Conservation (phyloP, 2,797 vertebrate species). For the Hoplostethus atlanticus region DNA sequence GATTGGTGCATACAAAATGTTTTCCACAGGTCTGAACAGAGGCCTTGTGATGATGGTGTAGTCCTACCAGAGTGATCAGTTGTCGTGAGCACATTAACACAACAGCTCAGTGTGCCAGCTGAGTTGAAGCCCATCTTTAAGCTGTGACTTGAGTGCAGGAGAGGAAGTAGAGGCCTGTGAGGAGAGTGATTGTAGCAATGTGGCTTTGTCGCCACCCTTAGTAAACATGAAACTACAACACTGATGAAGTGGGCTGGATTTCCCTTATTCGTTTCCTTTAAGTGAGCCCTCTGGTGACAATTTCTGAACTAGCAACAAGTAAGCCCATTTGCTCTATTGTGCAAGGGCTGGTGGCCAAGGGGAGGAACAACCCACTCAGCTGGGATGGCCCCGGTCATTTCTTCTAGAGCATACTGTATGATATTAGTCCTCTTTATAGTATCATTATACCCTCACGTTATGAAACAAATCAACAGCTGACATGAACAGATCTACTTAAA, state of each 20-base stretch:
- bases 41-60: no score
- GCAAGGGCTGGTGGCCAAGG: no score
- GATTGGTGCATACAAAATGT: no score
- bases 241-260: background rate
- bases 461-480: no score
- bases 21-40: no score
- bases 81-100: no score
- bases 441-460: no score
- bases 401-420: no score
- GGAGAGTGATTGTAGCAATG: background rate
- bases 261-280: background rate
- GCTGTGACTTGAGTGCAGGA: no score
- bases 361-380: background rate
- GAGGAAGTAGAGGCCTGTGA: background rate
- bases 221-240: constrained; percentile 37
- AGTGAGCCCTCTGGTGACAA: constrained; percentile 60
- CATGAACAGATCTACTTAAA: no score
- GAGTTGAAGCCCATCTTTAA: background rate
- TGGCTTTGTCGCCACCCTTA: constrained; percentile 61
- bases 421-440: no score
- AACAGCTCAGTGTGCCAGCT: background rate
- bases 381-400: background rate
- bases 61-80: no score
- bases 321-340: background rate
- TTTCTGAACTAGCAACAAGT: constrained; percentile 21